Percentiles rank a stretch among this genome's conserved stretches.
These are phyloP conservation scores for Coptodon rendalli DNA, from an alignment of 2,113 vertebrate species.

Conservation along the genomic window DNA sequence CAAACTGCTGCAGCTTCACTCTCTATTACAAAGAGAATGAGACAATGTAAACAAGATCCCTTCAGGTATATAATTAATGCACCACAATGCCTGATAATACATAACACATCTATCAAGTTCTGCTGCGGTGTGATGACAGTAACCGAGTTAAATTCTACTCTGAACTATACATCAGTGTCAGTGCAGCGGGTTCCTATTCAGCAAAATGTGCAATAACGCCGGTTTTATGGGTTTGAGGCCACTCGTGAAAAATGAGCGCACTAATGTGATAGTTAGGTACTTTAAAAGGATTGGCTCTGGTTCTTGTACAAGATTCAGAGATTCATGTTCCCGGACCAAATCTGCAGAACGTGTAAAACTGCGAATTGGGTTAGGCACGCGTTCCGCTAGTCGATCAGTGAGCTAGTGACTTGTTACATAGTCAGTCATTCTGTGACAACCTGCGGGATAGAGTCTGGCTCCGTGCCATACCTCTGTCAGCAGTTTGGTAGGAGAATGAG, in stretches of 20 bases:
- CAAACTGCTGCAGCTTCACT: neutral
- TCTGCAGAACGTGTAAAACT: neutral
- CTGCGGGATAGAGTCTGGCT: slow-evolving; percentile 30
- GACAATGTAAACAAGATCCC: slow-evolving; percentile 3
- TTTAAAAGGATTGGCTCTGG: neutral
- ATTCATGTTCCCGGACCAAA: neutral
- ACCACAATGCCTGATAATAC: slow-evolving; percentile 2
- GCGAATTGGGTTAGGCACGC: neutral
- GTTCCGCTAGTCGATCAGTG: slow-evolving; percentile 13
- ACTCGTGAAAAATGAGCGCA: slow-evolving; percentile 9
- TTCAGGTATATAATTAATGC: slow-evolving; percentile 8
- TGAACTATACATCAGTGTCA: slow-evolving; percentile 19
- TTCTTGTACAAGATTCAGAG: neutral
- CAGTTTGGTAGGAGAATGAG: slow-evolving; percentile 19
- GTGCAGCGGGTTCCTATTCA: slow-evolving; percentile 11
- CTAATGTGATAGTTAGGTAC: slow-evolving; percentile 5
- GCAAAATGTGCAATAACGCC: slow-evolving; percentile 28
- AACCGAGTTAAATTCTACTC: slow-evolving; percentile 37
- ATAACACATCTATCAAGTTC: slow-evolving; percentile 12
- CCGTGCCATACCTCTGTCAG: slow-evolving; percentile 44
- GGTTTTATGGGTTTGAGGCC: slow-evolving; percentile 28
- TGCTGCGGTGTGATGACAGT: slow-evolving; percentile 7
- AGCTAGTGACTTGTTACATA: slow-evolving; percentile 47
- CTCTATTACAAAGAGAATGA: neutral
- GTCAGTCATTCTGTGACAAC: slow-evolving; percentile 44